These are phyloP conservation scores for Phenganax stokvisi DNA, from an alignment of 92 coral and sea anemone species.

Conservation along the genomic window DNA sequence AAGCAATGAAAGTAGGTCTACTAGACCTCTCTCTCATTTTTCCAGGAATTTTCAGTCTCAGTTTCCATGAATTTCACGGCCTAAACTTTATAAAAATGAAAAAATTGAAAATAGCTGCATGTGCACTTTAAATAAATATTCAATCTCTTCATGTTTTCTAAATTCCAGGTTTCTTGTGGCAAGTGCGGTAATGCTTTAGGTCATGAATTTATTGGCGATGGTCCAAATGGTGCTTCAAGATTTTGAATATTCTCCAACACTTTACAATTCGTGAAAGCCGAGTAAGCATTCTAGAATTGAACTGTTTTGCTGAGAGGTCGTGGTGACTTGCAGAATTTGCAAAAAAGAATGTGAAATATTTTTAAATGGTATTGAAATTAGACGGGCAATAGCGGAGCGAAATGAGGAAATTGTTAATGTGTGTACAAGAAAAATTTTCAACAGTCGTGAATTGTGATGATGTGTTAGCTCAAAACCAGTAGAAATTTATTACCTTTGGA, in stretches of 20 bases:
- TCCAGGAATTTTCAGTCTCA: too few species aligned
- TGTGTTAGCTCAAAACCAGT: slow-evolving; percentile 3
- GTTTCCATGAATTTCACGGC: background rate
- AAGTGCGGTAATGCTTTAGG: slow-evolving; percentile 70
- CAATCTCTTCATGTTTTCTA: background rate
- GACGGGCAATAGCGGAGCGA: background rate
- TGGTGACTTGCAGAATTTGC: background rate
- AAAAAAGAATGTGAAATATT: background rate
- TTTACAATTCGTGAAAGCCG: slow-evolving; percentile 58
- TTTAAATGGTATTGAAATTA: background rate
- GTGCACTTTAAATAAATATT: background rate
- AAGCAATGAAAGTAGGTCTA: slow-evolving; percentile 65
- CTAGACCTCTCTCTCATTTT: background rate
- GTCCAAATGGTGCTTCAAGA: slow-evolving; percentile 77
- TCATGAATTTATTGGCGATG: slow-evolving; percentile 85
- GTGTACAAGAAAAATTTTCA: background rate
- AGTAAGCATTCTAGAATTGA: background rate
- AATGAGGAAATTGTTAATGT: background rate
- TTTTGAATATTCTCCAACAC: slow-evolving; percentile 82
- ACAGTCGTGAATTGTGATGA: slow-evolving; percentile 22
- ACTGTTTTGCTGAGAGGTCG: background rate
- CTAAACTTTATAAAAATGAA: background rate
- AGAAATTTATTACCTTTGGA: background rate
- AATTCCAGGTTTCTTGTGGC: slow-evolving; percentile 74
- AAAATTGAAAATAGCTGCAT: too few species aligned